Evolutionary conservation across 2,797 vertebrate species (phyloP).

Genomic region (Mionectes olivaceus): DNA sequence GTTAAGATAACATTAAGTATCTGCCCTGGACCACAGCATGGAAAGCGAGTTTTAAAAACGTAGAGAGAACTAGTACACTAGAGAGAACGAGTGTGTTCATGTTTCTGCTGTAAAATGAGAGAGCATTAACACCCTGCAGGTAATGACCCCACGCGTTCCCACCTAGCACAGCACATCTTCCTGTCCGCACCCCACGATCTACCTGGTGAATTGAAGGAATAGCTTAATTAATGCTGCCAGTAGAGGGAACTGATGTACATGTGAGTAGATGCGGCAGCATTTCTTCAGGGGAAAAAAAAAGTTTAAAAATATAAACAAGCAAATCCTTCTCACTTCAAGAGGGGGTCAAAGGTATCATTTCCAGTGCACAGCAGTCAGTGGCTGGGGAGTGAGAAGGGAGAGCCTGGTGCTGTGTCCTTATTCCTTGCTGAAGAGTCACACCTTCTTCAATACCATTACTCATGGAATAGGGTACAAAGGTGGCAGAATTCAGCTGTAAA

Average conservation of each 20-base stretch:
- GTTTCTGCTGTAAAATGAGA: neutral
- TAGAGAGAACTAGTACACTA: neutral
- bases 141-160: neutral
- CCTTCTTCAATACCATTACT: neutral
- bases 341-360: neutral
- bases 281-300: neutral
- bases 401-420: neutral
- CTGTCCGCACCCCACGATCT: neutral
- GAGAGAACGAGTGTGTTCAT: neutral
- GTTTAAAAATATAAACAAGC: conserved; percentile 3
- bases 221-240: conserved; percentile 65
- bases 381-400: neutral
- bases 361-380: neutral
- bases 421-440: neutral
- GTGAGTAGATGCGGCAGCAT: conserved; percentile 26
- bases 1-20: neutral
- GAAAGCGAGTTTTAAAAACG: neutral
- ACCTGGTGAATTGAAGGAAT: conserved; percentile 54
- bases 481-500: rapidly evolving
- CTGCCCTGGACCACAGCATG: neutral
- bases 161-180: neutral
- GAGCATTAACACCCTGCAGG: neutral
- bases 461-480: neutral
- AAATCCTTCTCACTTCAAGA: neutral
- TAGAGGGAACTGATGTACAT: conserved; percentile 66